Base-by-base conservation (phyloP, 1,140 invertebrate genomes). In the Hylaeus anthracinus region DNA sequence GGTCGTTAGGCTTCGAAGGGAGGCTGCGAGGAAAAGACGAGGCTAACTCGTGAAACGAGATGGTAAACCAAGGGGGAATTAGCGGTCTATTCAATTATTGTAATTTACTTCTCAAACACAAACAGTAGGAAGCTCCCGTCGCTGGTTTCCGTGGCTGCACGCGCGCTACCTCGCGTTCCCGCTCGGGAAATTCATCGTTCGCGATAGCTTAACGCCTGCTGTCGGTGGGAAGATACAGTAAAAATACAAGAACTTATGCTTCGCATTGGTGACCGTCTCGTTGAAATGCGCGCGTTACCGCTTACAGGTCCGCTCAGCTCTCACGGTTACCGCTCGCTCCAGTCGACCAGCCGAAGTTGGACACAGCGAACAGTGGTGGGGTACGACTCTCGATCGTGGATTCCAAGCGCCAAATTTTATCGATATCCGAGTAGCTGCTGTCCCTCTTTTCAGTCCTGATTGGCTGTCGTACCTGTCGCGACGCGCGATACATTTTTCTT, bases 61-160 rank as follows among this genome's bases (percentile, higher is more conserved):
- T 67, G 77, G 55, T 43, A 37, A 86, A 77, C 79, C 82, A 58
- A 84, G 81, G 85, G 88, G 86, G 86, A 93, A 92, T 93, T 92
- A 93, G 88, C 81, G 90, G 91, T 91, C 90, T 92, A 93, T 93
- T 93, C 91, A 91, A 93, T 93, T 93, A 93, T 93, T 92, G 90
- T 93, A 92, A 93, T 93, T 93, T 92, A 91, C 91, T 93, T 93
- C 88, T 86, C 89, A 89, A 93, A 93, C 88, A 90, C 92, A 93
- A 93, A 93, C 89, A 92, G 45, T 63, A 37, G 73, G 76, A 26
- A 61, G 60, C 61, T 48, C 55, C 9, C 39, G 39, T 58, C 63
- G 37, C 15, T 37, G 61, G 72, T 72, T 39, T 58, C 45, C 51
- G 45, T 14, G 26, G 51, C 26, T 15, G 66, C 74, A 45, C 14